These are phyloP conservation scores for Cryptocephalus moraei DNA, from an alignment of 2,888 invertebrate species.

Conservation along the genomic window DNA sequence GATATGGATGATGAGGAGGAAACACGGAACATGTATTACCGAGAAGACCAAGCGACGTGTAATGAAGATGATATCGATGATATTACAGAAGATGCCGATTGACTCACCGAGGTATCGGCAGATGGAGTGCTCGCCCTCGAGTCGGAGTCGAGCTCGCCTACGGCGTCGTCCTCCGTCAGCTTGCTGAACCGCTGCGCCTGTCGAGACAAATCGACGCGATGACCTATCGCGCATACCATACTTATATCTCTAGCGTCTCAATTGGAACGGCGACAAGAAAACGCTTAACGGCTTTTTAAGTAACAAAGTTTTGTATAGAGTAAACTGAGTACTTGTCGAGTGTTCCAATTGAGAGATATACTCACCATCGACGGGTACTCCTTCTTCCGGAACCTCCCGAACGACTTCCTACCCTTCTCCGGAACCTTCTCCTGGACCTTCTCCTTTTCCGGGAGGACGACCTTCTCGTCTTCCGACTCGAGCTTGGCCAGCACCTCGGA, in stretches of 20 bases:
- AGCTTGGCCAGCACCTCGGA: conserved; percentile 33
- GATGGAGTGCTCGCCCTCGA: conserved; percentile 28
- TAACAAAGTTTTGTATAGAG: too few relatives aligned
- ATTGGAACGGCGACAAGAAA: too few relatives aligned
- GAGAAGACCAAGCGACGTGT: too few relatives aligned
- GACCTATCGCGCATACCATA: too few relatives aligned
- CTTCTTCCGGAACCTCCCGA: conserved; percentile 19
- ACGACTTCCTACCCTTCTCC: conserved; percentile 26
- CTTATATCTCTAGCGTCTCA: too few relatives aligned
- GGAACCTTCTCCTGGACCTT: conserved; percentile 29
- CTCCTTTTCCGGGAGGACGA: conserved; percentile 28
- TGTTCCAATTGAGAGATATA: too few relatives aligned
- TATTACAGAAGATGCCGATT: too few relatives aligned
- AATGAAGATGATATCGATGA: not conserved
- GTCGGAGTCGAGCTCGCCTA: conserved; percentile 27
- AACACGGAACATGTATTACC: too few relatives aligned
- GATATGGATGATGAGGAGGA: too few relatives aligned
- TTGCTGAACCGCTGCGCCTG: conserved; percentile 31
- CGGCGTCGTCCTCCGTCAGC: conserved; percentile 25
- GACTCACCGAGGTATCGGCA: conserved; percentile 22
- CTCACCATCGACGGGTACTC: conserved; percentile 22
- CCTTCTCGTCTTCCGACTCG: conserved; percentile 8
- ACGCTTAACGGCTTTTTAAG: too few relatives aligned
- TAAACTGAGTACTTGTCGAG: too few relatives aligned
- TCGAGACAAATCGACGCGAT: conserved; percentile 8